These are phyloP conservation scores for Tachystola acroxantha DNA, from an alignment of 2,888 invertebrate genomes.

Conservation along the genomic window DNA sequence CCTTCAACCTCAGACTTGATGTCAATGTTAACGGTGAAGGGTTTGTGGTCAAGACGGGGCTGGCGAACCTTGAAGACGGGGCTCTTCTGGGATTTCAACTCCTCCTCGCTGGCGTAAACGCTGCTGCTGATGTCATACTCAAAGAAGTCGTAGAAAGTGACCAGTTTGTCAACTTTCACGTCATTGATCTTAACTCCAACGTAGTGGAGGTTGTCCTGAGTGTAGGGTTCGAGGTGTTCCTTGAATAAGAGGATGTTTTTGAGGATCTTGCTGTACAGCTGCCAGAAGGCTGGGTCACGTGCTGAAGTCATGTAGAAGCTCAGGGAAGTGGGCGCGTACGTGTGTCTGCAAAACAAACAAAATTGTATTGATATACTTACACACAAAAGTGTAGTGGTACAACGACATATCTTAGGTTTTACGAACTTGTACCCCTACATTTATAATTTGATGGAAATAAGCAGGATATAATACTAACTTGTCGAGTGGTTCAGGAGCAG, in stretches of 20 bases:
- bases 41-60: slow-evolving; percentile 68
- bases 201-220: slow-evolving; percentile 61
- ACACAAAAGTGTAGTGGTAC: no score
- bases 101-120: slow-evolving; percentile 39
- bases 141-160: slow-evolving; percentile 79
- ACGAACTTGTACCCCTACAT: no score
- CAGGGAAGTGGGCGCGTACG: slow-evolving; percentile 77
- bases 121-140: slow-evolving; percentile 81
- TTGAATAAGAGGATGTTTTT: slow-evolving; percentile 72
- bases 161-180: slow-evolving; percentile 72
- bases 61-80: slow-evolving; percentile 46
- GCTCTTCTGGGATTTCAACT: slow-evolving; percentile 40
- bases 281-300: slow-evolving; percentile 82
- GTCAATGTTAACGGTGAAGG: slow-evolving; percentile 63
- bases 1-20: slow-evolving; percentile 55
- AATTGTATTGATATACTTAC: slow-evolving; percentile 14
- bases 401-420: no score
- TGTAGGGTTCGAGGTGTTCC: slow-evolving; percentile 68
- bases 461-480: slow-evolving; percentile 29
- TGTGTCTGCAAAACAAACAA: slow-evolving; percentile 38
- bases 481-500: slow-evolving; percentile 32
- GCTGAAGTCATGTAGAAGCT: slow-evolving; percentile 79
- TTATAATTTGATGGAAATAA: no score
- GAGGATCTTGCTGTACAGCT: slow-evolving; percentile 72
- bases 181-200: slow-evolving; percentile 72